Base-by-base conservation (phyloP, 2,797 vertebrate species). In the Tinamus major region DNA sequence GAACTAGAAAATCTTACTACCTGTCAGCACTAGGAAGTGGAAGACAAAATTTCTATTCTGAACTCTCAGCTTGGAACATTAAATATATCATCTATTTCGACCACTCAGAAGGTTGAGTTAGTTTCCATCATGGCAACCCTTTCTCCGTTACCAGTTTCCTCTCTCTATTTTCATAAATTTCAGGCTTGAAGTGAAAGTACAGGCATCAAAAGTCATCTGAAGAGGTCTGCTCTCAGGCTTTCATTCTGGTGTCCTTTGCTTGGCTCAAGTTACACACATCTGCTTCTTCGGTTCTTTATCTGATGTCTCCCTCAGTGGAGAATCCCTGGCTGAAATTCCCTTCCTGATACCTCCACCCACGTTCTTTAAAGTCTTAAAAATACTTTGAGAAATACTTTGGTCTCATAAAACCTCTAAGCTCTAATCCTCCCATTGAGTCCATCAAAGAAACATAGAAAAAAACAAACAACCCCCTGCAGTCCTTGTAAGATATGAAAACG, bases 391-490 rank as follows among this genome's bases (percentile, higher is more conserved):
- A n/a, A 87, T 77, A 63, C 44, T 81, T 26, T 51, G 29, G 1
- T 88, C 37, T 76, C 64, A 58, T 84, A 83, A 94, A 91, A 79
- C 41, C 82, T 49, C 8, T 46, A 67, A 85, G 20, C 14, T 33
- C 5, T 46, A 78, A 31, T 90, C 33, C 27, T 93, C 70, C 64
- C n/a, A 53, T 2, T 29, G 88, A 87, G 71, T 63, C 41, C 27
- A 39, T 79, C 68, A 82, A 87, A 96, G 85, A 86, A 84, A n/a
- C 13, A 74, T 21, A 70, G 53, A 68, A 35, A 70, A 87, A 95
- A 68, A 3, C 35, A 91, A 96, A 55, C 48, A 86, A 29, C 4
- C 35, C 48, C 48, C 89, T 64, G 49, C 35, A 90, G 92, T 64
- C 27, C 61, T 58, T 48, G 41, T 62, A 51, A 82, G 68, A 55